Evolutionary conservation across 2,113 vertebrate genomes (phyloP).

Genomic region (Tyrannus savana): DNA sequence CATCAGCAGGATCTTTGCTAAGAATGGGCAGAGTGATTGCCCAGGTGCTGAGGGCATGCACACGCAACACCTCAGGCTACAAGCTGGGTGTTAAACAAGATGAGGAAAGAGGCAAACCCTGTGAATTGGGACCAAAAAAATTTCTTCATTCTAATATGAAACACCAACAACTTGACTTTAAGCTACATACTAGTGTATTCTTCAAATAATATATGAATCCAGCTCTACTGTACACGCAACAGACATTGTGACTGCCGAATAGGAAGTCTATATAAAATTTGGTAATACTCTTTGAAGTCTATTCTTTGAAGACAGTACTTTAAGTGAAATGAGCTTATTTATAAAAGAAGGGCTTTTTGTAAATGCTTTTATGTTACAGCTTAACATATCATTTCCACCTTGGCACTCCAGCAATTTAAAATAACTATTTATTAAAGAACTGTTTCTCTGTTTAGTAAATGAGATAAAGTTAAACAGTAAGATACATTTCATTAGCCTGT

Average conservation of each 20-base stretch:
- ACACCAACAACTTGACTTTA: slow-evolving; percentile 44
- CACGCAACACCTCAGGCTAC: background rate
- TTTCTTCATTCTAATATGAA: slow-evolving; percentile 23
- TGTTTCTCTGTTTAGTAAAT: slow-evolving; percentile 54
- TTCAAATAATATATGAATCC: slow-evolving; percentile 64
- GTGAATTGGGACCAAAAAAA: background rate
- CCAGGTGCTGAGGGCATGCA: background rate
- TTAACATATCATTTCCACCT: slow-evolving; percentile 72
- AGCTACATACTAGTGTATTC: slow-evolving; percentile 33
- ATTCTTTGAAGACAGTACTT: slow-evolving; percentile 71
- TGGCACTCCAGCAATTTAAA: slow-evolving; percentile 66
- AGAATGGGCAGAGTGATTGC: background rate
- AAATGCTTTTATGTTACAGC: slow-evolving; percentile 51
- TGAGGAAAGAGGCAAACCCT: background rate
- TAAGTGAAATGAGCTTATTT: slow-evolving; percentile 68
- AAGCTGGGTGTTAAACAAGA: background rate
- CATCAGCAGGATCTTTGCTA: background rate
- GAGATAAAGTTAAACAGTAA: slow-evolving; percentile 66
- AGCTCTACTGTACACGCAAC: slow-evolving; percentile 38
- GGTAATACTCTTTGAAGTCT: slow-evolving; percentile 71
- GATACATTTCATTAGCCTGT: slow-evolving; percentile 52
- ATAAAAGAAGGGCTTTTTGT: slow-evolving; percentile 52
- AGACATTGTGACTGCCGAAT: slow-evolving; percentile 59
- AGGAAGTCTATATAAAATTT: slow-evolving; percentile 71
- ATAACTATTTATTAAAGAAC: slow-evolving; percentile 73